phyloP scores from a whole-genome alignment of 64 coral and sea anemone genomes.

The Dendrophyllia cribrosa region DNA sequence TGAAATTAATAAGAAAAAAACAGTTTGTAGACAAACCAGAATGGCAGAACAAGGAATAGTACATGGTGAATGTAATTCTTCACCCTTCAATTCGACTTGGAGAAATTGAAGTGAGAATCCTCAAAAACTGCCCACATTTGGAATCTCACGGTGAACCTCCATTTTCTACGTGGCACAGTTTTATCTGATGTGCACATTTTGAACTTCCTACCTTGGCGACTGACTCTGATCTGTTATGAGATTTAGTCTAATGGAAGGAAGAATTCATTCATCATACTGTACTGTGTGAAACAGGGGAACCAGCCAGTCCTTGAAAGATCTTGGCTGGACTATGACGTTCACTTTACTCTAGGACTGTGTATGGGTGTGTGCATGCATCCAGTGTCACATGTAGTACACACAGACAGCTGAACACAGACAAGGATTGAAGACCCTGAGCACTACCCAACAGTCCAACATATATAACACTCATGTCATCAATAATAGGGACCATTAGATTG shows the following conservation, averaged over 20 bases:
- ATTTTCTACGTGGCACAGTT: no score
- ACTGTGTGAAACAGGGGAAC: constrained; percentile 37
- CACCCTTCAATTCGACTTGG: no score
- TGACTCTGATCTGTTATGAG: no score
- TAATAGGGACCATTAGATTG: not conserved
- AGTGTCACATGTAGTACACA: constrained; percentile 25
- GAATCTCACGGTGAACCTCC: no score
- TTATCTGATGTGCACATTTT: no score
- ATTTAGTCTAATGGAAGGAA: not conserved
- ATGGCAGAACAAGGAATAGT: not conserved
- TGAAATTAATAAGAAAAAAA: constrained; percentile 24
- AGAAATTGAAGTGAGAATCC: no score
- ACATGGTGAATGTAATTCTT: not conserved
- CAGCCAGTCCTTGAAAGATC: constrained; percentile 33
- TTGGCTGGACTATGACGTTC: constrained; percentile 51
- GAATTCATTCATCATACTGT: not conserved
- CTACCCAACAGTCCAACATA: constrained; percentile 6
- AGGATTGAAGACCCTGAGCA: constrained; percentile 24
- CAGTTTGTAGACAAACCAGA: not conserved
- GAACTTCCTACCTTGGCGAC: no score
- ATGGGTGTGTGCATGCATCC: constrained; percentile 29
- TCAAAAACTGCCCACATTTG: no score
- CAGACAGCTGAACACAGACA: constrained; percentile 46
- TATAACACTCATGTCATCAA: not conserved
- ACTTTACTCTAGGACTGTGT: constrained; percentile 21